These are phyloP conservation scores for Myotis findleyi DNA, from an alignment of 2,797 vertebrate species.

Conservation along the genomic window DNA sequence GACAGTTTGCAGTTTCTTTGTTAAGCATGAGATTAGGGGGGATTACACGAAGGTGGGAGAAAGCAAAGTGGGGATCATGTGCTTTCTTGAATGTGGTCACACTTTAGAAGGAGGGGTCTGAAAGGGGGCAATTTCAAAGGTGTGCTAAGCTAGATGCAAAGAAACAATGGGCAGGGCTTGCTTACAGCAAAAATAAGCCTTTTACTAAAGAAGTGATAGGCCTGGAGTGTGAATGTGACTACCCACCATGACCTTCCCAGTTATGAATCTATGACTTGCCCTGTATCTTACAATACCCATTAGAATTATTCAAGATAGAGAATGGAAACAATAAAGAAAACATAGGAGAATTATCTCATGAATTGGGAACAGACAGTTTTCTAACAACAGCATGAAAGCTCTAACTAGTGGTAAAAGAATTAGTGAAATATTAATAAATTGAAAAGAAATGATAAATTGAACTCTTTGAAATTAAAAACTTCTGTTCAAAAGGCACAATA, in stretches of 20 bases:
- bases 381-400: background rate
- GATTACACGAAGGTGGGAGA: background rate
- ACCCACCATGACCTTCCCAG: background rate
- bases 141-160: background rate
- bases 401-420: background rate
- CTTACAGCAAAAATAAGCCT: background rate
- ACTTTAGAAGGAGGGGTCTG: background rate
- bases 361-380: background rate
- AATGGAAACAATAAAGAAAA: conserved; percentile 41
- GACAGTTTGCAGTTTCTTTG: background rate
- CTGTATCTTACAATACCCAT: background rate
- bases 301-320: conserved; percentile 19
- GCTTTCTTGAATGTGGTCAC: background rate
- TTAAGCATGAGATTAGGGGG: background rate
- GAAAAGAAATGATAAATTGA: background rate
- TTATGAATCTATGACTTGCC: background rate
- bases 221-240: background rate
- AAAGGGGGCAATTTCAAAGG: background rate
- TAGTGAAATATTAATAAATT: background rate
- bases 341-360: background rate
- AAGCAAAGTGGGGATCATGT: background rate
- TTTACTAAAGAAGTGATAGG: background rate
- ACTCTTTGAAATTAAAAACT: conserved; percentile 13
- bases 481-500: background rate
- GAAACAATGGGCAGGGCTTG: background rate